These are phyloP conservation scores for Chlorocebus sabaeus DNA, from an alignment of 2,113 vertebrate genomes.

Conservation along the genomic window DNA sequence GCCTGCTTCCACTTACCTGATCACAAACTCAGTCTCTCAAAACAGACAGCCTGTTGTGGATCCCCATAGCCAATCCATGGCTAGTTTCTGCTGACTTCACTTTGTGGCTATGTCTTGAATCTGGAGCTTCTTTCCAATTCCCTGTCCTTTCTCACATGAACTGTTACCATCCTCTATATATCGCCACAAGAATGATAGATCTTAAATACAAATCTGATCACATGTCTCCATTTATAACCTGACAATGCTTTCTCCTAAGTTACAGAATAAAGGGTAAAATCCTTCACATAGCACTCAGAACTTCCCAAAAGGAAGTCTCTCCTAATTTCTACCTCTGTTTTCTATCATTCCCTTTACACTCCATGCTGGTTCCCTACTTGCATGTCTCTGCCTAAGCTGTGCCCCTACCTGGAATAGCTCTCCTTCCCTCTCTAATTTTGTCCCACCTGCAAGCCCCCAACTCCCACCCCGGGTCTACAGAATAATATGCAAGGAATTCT, in stretches of 20 bases:
- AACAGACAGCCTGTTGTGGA: neutral
- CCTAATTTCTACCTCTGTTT: neutral
- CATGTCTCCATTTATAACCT: neutral
- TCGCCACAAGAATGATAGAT: neutral
- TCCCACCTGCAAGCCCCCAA: accelerated
- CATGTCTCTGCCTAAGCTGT: neutral
- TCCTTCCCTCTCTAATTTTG: accelerated
- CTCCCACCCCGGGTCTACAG: neutral
- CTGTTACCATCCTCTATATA: neutral
- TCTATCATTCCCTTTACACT: neutral
- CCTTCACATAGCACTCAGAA: neutral
- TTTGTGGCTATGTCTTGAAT: neutral
- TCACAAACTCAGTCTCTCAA: too few species aligned
- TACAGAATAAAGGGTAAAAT: neutral
- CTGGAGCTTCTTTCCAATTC: neutral
- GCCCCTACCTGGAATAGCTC: accelerated
- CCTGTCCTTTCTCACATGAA: neutral
- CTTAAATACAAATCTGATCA: neutral
- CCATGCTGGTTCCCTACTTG: neutral
- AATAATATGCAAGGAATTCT: neutral
- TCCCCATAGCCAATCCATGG: neutral
- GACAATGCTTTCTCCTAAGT: neutral
- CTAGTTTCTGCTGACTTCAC: neutral
- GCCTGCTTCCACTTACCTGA: neutral
- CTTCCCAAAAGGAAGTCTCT: neutral